These are phyloP conservation scores for Cryptocephalus primarius DNA, from an alignment of 2,888 invertebrate genomes.

Conservation along the genomic window DNA sequence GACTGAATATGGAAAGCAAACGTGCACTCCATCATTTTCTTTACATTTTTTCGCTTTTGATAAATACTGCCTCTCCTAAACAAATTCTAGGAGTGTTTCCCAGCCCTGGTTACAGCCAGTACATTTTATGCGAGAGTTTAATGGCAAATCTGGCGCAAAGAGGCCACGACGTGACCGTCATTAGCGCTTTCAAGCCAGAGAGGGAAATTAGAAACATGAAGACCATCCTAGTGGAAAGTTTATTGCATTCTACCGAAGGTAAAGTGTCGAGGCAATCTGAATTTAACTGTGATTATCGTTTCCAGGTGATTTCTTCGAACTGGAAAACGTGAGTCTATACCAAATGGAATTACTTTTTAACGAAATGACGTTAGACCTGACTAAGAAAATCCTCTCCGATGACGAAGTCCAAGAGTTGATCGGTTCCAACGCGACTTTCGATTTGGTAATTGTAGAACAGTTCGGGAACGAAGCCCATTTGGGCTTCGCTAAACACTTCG, in stretches of 20 bases:
- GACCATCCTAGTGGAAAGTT: constrained; percentile 22
- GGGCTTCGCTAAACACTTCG: constrained; percentile 29
- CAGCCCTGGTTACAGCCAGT: constrained; percentile 23
- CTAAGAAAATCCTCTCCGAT: constrained; percentile 20
- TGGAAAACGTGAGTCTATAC: no score
- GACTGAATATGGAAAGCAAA: no score
- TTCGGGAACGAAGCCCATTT: constrained; percentile 38
- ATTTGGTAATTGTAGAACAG: constrained; percentile 33
- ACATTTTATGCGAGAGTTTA: constrained; percentile 20
- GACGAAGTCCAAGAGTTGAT: constrained; percentile 28
- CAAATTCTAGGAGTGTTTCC: constrained; percentile 26
- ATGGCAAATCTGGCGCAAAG: constrained; percentile 23
- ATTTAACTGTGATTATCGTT: no score
- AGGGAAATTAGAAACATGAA: constrained; percentile 34
- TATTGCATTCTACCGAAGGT: no score
- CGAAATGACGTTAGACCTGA: no score
- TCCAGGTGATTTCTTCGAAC: background rate
- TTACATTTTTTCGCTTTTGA: no score
- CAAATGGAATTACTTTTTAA: no score
- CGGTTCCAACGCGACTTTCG: constrained; percentile 30
- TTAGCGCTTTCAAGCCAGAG: constrained; percentile 26
- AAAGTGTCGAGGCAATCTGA: no score
- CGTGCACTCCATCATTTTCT: no score
- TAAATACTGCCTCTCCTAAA: no score
- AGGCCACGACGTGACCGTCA: constrained; percentile 37